Percentiles rank a stretch among this genome's conserved stretches.
These are phyloP conservation scores for Rhopalosiphum maidis DNA, from an alignment of 1,140 invertebrate species.

Conservation along the genomic window DNA sequence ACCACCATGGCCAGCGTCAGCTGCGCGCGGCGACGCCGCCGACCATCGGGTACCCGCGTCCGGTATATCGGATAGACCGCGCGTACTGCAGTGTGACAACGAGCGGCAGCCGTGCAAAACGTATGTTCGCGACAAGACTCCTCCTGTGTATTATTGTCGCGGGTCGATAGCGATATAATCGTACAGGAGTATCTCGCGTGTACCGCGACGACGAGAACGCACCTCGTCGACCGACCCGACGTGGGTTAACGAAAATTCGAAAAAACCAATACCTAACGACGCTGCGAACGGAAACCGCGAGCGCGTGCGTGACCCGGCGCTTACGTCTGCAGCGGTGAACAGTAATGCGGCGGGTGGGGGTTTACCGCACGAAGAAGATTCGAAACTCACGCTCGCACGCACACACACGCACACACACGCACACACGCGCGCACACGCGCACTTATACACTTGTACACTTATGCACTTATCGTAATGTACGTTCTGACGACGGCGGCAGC, in stretches of 20 bases:
- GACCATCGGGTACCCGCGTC: background rate
- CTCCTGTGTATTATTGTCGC: no score
- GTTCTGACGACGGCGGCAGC: no score
- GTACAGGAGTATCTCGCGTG: no score
- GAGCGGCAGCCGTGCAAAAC: no score
- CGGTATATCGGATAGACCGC: background rate
- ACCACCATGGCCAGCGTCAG: conserved; percentile 35
- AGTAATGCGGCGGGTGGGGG: background rate
- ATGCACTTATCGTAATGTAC: no score
- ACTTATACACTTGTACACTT: no score
- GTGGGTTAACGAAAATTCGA: background rate
- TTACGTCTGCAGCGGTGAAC: background rate
- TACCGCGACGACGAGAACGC: background rate
- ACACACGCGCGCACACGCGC: no score
- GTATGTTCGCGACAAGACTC: no score
- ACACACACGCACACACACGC: no score
- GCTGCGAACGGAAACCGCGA: background rate
- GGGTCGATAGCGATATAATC: no score
- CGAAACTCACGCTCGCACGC: background rate
- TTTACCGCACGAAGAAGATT: background rate
- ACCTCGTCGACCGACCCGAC: background rate
- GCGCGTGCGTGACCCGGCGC: background rate
- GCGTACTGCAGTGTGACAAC: background rate
- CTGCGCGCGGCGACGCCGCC: conserved; percentile 11
- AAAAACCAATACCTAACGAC: background rate